A percentile compares a stretch with the other conserved stretches of the same genome.
Conservation (phyloP, 2,888 invertebrate genomes). For the Hypselothyrea guttata region DNA sequence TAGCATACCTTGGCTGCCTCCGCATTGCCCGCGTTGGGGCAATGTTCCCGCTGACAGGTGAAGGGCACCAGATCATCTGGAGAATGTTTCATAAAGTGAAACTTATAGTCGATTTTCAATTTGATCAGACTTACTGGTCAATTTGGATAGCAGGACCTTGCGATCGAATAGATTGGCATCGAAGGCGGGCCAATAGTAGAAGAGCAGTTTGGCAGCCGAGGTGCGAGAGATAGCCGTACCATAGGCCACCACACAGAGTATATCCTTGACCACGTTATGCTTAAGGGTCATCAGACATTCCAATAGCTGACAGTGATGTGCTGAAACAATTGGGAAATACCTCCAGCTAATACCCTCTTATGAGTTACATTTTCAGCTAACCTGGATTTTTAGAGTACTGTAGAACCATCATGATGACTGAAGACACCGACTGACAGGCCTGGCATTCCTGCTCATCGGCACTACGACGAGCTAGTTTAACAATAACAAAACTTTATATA, state of each 20-base stretch:
- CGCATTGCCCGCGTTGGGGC: slow-evolving; percentile 92
- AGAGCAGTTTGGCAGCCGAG: slow-evolving; percentile 97
- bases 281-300: slow-evolving; percentile 98
- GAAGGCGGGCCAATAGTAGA: slow-evolving; percentile 99
- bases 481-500: not conserved
- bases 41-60: slow-evolving; percentile 95
- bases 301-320: slow-evolving; percentile 97
- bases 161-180: slow-evolving; percentile 96
- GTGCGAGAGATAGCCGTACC: slow-evolving; percentile 96
- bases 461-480: slow-evolving; percentile 86
- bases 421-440: slow-evolving; percentile 93
- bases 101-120: not conserved
- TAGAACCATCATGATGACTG: slow-evolving; percentile 98
- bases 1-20: slow-evolving; percentile 97
- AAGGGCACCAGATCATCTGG: slow-evolving; percentile 89
- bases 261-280: slow-evolving; percentile 93
- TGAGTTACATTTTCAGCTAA: slow-evolving; percentile 72
- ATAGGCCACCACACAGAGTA: slow-evolving; percentile 97
- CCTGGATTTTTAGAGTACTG: slow-evolving; percentile 97
- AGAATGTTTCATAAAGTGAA: no score
- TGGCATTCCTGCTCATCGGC: slow-evolving; percentile 89
- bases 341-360: not conserved
- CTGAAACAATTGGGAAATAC: slow-evolving; percentile 83
- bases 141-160: slow-evolving; percentile 92
- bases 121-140: slow-evolving; percentile 86